Evolutionary conservation across 2,888 invertebrate genomes (phyloP), one percentile per base, ranked within the genome.

Genomic region (Cinara cedri): DNA sequence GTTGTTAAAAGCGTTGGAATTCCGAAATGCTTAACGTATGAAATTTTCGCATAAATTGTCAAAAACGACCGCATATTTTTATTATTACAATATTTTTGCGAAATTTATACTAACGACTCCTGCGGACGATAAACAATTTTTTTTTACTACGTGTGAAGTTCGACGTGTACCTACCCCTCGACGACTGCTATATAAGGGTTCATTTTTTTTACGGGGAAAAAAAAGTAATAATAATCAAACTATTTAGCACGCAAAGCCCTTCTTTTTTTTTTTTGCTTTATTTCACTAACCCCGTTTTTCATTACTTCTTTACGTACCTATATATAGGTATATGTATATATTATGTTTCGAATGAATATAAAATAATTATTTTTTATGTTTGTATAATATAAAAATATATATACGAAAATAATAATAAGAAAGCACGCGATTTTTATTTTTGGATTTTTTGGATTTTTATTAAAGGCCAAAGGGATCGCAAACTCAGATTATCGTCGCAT

Each of bases 141-240:
- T 72, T 60, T 46, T 60, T n/a, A 14, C 55, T 44, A 72, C 16
- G 70, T 72, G 60, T 72, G 46, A 60, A 72, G 44, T n/a, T 34
- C 21, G 13, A n/a, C 11, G 57, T 8, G 19, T 55, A 42, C 34
- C 34, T 34, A 34, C 34, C 34, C 3, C 21, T 55, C 19, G n/a
- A 54, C 42, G 19, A 68, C 51, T 34, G 21, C 54, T 16, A 8
- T n/a, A n/a, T 63, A 51, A 49, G 54, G 42, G 42, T 55, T 26
- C 42, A 13, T 21, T 60, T 60, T n/a, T 34, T 60, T 9, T 14
- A 46, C 13, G 9, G 21, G 16, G 13, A 63, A 51, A 70, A 54
- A 71, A 65, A 3, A 34, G 6, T 34, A 34, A 34, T 34, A 34
- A 34, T 34, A 34, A 34, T 6, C 6, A 60, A 60, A 19, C n/a